phyloP scores from a whole-genome alignment of 2,797 vertebrate species.

The Zenarchopterus dispar region DNA sequence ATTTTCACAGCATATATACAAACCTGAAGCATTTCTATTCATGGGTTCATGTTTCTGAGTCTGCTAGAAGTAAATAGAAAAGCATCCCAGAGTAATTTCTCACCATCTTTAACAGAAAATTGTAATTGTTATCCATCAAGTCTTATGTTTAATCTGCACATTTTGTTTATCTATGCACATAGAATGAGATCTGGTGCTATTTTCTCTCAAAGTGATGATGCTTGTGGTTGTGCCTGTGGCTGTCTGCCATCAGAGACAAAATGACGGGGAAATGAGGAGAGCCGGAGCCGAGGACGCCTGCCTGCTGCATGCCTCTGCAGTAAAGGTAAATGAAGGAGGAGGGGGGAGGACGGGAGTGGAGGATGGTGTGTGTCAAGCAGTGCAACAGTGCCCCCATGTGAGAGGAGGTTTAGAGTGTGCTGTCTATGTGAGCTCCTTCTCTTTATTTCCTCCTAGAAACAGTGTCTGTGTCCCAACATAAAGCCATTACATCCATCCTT shows the following conservation, averaged over 20 bases:
- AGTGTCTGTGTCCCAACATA: conserved; percentile 38
- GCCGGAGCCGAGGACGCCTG: conserved; percentile 25
- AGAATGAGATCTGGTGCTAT: not conserved
- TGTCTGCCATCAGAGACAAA: conserved; percentile 14
- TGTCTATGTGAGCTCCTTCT: not conserved
- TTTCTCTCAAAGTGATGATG: not conserved
- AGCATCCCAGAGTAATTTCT: no score
- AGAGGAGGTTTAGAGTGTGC: conserved; percentile 9
- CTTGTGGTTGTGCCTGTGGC: not conserved
- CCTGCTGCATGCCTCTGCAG: conserved; percentile 45
- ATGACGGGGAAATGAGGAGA: conserved; percentile 25
- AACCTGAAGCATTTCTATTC: no score
- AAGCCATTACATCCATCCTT: conserved; percentile 44
- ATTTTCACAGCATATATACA: no score
- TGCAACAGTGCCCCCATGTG: conserved; percentile 84
- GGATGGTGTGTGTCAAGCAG: conserved; percentile 47
- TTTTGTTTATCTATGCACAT: not conserved
- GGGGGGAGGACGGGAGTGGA: conserved; percentile 10
- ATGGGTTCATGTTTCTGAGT: no score
- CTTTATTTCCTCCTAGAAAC: conserved; percentile 12
- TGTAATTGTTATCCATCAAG: no score
- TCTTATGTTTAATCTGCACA: no score
- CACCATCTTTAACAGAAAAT: no score
- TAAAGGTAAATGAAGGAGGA: conserved; percentile 29
- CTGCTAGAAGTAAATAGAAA: no score